These are phyloP conservation scores for Biston betularia DNA, from an alignment of 2,888 invertebrate species.

Conservation along the genomic window DNA sequence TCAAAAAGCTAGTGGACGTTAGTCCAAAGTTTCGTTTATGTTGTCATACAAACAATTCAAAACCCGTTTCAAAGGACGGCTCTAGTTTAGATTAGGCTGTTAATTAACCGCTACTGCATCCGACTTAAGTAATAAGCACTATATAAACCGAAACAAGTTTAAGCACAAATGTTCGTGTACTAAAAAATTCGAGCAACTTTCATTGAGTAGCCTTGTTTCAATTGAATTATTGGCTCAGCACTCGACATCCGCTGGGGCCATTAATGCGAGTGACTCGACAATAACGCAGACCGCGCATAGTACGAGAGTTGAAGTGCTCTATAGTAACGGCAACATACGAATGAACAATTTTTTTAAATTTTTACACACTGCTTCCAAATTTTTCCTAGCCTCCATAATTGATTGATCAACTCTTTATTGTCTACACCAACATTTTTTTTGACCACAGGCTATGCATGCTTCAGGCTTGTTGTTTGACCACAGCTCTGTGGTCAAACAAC, in stretches of 20 bases:
- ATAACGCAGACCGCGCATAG: constrained; percentile 6
- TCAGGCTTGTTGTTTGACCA: too few species aligned
- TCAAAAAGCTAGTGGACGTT: too few species aligned
- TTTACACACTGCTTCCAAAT: too few species aligned
- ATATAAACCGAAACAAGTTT: constrained; percentile 3
- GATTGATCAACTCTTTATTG: not conserved
- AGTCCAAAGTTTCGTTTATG: too few species aligned
- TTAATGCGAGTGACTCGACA: constrained; percentile 28
- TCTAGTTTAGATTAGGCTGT: not conserved
- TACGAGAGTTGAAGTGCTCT: constrained; percentile 1
- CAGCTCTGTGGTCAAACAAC: too few species aligned
- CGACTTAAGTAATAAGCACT: not conserved
- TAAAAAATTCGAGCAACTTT: constrained; percentile 19
- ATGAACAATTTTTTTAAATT: too few species aligned
- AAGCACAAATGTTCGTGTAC: not conserved
- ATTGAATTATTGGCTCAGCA: constrained; percentile 30
- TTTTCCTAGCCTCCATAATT: too few species aligned
- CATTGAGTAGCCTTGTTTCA: constrained; percentile 21
- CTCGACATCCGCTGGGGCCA: constrained; percentile 18
- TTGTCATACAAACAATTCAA: too few species aligned
- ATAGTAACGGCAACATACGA: not conserved
- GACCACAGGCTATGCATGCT: too few species aligned
- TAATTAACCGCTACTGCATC: not conserved
- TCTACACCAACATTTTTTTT: not conserved
- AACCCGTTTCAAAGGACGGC: too few species aligned